Base-by-base conservation (phyloP, 2,888 invertebrate genomes). In the Hymenopus coronatus region DNA sequence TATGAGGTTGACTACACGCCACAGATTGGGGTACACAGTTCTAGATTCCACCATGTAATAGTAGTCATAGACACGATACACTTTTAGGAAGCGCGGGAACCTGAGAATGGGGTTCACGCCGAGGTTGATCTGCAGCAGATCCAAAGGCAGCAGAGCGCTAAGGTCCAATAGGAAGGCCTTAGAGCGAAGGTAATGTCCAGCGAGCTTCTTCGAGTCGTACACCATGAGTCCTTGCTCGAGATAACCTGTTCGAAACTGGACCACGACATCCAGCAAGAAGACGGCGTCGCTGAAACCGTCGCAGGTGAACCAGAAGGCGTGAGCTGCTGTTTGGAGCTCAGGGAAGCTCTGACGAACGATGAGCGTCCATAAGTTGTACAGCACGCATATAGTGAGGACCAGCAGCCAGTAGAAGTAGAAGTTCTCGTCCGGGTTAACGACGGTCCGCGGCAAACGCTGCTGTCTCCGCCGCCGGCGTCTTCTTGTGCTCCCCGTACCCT, bases 11-110 rank as follows among this genome's bases (percentile, higher is more conserved):
- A 98, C 96, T 91, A 99, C 99, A 27, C 99, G 95, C 97, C 98
- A 98, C 93, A 99, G 95, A 94, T 99, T 99, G 33, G 99, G 99
- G 94, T 98, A 99, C 90, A 98, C 97, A 8, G 98, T 98, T 91
- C 98, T 94, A 88, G 98, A 98, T 94, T 99, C 99, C 92, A 98
- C 98, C 95, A 98, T 98, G 94, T 98, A 98, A 94, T 99, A 98
- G 93, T 98, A 98, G 94, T 97, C 96, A 92, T 98, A 97, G 89
- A 98, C 97, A 91, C 99, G 95, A 94, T 99, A 98, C 92, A 96
- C 97, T 95, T 98, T 98, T 91, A 98, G 94, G 94, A 98, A 98
- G 92, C 98, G 95, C 89, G 98, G 97, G 93, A 97, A 98, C 92
- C 99, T 96, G 91, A 98, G 95, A 93, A 98, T 96, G 70, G 98